These are phyloP conservation scores for Siniperca undulata DNA, from an alignment of 2,797 vertebrate genomes.

Conservation along the genomic window DNA sequence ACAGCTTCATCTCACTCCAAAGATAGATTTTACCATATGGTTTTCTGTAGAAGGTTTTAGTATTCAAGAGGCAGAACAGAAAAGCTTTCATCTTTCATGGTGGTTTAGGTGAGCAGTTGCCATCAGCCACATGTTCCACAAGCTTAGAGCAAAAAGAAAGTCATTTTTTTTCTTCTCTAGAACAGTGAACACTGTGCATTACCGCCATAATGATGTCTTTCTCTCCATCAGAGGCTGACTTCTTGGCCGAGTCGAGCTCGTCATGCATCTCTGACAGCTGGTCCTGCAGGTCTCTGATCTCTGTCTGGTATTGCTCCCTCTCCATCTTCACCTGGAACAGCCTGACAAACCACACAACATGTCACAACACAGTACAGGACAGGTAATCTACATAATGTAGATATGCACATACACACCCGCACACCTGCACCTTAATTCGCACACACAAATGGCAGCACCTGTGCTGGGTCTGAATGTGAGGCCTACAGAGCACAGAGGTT, in stretches of 20 bases:
- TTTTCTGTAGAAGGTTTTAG: background rate
- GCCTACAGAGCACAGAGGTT: slow-evolving; percentile 40
- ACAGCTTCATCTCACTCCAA: background rate
- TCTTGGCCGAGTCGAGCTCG: slow-evolving; percentile 93
- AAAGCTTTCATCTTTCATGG: background rate
- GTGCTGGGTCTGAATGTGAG: slow-evolving; percentile 42
- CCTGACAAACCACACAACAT: slow-evolving; percentile 77
- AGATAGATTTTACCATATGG: background rate
- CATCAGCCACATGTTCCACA: background rate
- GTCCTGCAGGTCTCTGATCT: slow-evolving; percentile 98
- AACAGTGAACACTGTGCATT: slow-evolving; percentile 50
- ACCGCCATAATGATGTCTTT: slow-evolving; percentile 91
- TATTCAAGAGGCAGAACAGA: background rate
- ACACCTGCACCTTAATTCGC: slow-evolving; percentile 62
- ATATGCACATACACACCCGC: slow-evolving; percentile 32
- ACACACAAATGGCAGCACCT: slow-evolving; percentile 63
- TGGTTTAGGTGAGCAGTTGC: background rate
- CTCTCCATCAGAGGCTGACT: slow-evolving; percentile 84
- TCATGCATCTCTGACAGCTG: slow-evolving; percentile 99
- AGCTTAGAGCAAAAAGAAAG: background rate
- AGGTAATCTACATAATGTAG: slow-evolving; percentile 11
- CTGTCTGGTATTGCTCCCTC: slow-evolving; percentile 93
- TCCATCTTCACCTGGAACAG: slow-evolving; percentile 99
- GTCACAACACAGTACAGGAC: slow-evolving; percentile 47
- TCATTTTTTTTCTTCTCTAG: background rate